phyloP scores from a whole-genome alignment of 2,797 vertebrate species.

The Muscicapa comitata region DNA sequence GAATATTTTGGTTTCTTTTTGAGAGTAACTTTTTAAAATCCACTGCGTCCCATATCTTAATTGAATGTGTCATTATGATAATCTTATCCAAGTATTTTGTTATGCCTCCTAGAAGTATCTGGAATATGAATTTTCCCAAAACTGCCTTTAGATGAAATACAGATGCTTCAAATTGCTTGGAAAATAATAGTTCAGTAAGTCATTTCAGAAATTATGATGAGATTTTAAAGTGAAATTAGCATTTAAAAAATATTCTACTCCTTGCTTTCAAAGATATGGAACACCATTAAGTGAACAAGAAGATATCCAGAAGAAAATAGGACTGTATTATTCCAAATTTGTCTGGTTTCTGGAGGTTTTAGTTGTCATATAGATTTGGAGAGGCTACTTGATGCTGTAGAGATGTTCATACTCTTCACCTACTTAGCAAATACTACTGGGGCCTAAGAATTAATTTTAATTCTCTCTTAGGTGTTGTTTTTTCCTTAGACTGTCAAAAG shows the following conservation, averaged over 20 bases:
- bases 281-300: background rate
- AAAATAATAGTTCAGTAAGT: background rate
- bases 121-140: background rate
- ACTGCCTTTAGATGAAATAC: background rate
- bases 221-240: background rate
- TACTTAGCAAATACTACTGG: background rate
- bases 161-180: background rate
- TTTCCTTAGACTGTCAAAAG: background rate
- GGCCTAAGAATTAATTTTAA: conserved; percentile 40
- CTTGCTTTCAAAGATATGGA: background rate
- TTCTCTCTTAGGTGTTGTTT: background rate
- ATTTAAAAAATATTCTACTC: background rate
- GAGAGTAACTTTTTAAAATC: background rate
- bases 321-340: background rate
- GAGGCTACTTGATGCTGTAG: background rate
- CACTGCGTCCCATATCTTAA: background rate
- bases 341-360: background rate
- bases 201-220: background rate
- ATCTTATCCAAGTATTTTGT: background rate
- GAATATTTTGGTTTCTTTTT: background rate
- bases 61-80: background rate
- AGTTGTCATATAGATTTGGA: background rate
- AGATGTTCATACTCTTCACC: background rate
- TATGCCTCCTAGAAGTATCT: background rate
- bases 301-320: background rate